These are phyloP conservation scores for Elysia crispata DNA, from an alignment of 2,888 invertebrate genomes.

Conservation along the genomic window DNA sequence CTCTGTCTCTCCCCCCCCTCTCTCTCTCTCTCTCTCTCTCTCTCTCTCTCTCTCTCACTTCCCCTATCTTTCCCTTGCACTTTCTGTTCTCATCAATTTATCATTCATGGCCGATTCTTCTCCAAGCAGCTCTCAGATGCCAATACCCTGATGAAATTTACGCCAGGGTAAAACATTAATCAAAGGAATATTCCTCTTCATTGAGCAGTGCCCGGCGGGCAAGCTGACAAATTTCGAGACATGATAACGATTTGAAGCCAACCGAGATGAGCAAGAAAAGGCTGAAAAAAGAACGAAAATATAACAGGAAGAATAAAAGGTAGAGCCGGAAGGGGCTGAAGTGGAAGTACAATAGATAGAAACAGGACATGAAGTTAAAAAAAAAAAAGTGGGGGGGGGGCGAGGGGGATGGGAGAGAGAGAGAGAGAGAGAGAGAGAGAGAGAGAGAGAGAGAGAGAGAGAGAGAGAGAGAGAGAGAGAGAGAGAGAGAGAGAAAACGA, in stretches of 20 bases:
- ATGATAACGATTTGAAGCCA: slow-evolving; percentile 27
- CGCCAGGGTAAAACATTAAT: slow-evolving; percentile 43
- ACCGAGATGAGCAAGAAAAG: too few relatives aligned
- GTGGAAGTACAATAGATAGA: too few relatives aligned
- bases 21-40: slow-evolving; percentile 34
- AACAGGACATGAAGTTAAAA: too few relatives aligned
- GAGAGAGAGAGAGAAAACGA: not conserved
- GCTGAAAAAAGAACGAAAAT: too few relatives aligned
- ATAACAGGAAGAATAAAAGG: slow-evolving; percentile 1
- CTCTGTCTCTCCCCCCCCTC: slow-evolving; percentile 6
- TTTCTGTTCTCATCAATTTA: slow-evolving; percentile 40
- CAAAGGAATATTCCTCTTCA: slow-evolving; percentile 43
- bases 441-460: not conserved
- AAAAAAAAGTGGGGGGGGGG: too few relatives aligned
- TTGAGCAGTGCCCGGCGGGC: slow-evolving; percentile 32
- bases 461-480: slow-evolving; percentile 6
- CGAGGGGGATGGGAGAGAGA: too few relatives aligned
- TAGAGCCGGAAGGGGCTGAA: not conserved
- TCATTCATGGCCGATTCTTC: slow-evolving; percentile 40
- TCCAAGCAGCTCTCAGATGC: slow-evolving; percentile 19
- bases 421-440: too few relatives aligned
- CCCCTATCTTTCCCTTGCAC: too few relatives aligned
- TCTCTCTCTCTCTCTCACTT: slow-evolving; percentile 36
- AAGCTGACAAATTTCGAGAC: slow-evolving; percentile 40
- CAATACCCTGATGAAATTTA: slow-evolving; percentile 40